A percentile compares a stretch with the other conserved stretches of the same genome.
Conservation (phyloP, 2,113 vertebrate genomes). For the Zeus faber region DNA sequence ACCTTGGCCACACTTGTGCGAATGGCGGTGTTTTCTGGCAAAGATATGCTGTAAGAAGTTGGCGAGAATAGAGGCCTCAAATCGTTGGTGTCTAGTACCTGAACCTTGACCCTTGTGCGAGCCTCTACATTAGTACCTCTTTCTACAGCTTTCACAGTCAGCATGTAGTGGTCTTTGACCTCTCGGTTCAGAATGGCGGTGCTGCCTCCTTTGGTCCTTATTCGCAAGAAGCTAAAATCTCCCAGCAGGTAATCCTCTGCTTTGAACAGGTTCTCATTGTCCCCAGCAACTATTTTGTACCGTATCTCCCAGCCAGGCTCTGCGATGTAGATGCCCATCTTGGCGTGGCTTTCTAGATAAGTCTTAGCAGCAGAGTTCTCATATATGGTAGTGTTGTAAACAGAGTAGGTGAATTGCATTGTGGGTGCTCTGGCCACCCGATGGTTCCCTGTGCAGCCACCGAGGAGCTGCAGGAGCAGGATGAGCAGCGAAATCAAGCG, state of each 20-base stretch:
- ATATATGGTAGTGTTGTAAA: conserved; percentile 93
- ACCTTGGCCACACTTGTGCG: conserved; percentile 91
- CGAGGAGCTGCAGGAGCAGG: conserved; percentile 82
- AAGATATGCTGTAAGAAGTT: conserved; percentile 91
- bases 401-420: conserved; percentile 85
- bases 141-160: conserved; percentile 90
- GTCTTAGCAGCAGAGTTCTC: conserved; percentile 98
- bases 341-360: conserved; percentile 87
- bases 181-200: conserved; percentile 96
- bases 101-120: conserved; percentile 82
- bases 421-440: conserved; percentile 62
- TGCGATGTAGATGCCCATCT: conserved; percentile 91
- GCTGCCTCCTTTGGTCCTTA: conserved; percentile 99
- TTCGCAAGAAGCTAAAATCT: conserved; percentile 95
- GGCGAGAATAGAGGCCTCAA: conserved; percentile 94
- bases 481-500: conserved; percentile 77
- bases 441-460: conserved; percentile 76
- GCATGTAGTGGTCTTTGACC: conserved; percentile 90
- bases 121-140: conserved; percentile 83
- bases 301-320: conserved; percentile 87
- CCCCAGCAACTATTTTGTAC: conserved; percentile 96
- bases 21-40: conserved; percentile 90
- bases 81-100: conserved; percentile 97
- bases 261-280: conserved; percentile 97
- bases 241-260: conserved; percentile 92